Evolutionary conservation across 2,113 vertebrate species (phyloP).

Genomic region (Vulpes vulpes): DNA sequence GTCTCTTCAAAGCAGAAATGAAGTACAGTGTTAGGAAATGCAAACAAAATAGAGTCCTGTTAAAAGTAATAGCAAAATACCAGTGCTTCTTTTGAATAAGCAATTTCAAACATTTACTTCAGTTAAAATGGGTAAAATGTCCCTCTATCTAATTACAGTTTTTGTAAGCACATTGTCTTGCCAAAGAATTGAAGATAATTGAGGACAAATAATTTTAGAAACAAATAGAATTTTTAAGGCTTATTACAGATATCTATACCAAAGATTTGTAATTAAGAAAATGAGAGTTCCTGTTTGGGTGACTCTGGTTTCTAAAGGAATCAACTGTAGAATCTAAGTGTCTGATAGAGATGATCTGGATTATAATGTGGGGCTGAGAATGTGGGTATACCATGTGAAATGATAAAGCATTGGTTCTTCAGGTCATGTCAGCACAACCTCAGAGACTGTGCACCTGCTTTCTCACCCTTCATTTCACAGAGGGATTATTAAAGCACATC

Average conservation of each 20-base stretch:
- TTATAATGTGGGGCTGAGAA: background rate
- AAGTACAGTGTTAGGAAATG: background rate
- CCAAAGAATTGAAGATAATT: background rate
- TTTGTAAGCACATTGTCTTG: background rate
- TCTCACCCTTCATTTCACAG: conserved; percentile 16
- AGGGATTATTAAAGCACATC: background rate
- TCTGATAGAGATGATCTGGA: background rate
- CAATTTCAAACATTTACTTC: background rate
- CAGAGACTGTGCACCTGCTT: background rate
- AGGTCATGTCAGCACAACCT: background rate
- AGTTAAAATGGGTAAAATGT: background rate
- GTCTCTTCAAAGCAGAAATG: background rate
- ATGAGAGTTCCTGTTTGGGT: accelerated
- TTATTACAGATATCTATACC: background rate
- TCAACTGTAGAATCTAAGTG: background rate
- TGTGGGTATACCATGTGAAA: background rate
- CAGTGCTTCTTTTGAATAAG: background rate
- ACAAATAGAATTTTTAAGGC: background rate
- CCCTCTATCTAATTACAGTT: background rate
- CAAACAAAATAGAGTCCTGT: background rate
- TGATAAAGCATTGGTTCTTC: background rate
- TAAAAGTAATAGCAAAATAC: background rate
- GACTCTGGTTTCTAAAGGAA: background rate
- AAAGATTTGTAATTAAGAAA: background rate
- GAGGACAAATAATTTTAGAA: background rate